phyloP scores from a whole-genome alignment of 30 jellyfish, hydroid and myxozoan genomes.

The Nemopilema nomurai region DNA sequence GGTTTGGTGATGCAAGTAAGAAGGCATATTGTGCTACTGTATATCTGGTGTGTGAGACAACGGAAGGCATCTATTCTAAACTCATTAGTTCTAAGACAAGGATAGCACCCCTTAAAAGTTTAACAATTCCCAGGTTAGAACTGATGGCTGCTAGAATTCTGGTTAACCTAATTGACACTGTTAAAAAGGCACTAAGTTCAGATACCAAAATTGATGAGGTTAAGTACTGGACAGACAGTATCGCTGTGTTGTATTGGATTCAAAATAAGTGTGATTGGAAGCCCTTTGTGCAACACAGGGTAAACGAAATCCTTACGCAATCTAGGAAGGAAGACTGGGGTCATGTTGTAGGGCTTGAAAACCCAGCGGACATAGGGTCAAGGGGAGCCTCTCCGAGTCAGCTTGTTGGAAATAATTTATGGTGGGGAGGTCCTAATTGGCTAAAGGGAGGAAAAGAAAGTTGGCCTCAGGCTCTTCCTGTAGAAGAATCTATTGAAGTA shows the following conservation, averaged over 20 bases:
- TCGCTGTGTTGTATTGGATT: slow-evolving; percentile 57
- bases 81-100: slow-evolving; percentile 40
- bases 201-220: slow-evolving; percentile 17
- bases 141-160: slow-evolving; percentile 60
- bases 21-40: slow-evolving; percentile 32
- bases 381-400: slow-evolving; percentile 51
- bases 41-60: slow-evolving; percentile 26
- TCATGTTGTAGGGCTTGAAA: slow-evolving; percentile 45
- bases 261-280: slow-evolving; percentile 54
- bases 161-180: slow-evolving; percentile 30
- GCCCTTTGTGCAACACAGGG: slow-evolving; percentile 61
- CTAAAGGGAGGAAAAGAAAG: slow-evolving; percentile 21
- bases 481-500: slow-evolving; percentile 40
- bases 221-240: slow-evolving; percentile 51
- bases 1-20: slow-evolving; percentile 55
- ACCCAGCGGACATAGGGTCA: slow-evolving; percentile 68
- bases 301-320: slow-evolving; percentile 35
- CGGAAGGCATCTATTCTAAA: slow-evolving; percentile 8
- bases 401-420: slow-evolving; percentile 39
- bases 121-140: slow-evolving; percentile 54
- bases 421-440: slow-evolving; percentile 73
- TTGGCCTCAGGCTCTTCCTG: slow-evolving; percentile 27
- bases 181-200: slow-evolving; percentile 35
- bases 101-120: slow-evolving; percentile 48
- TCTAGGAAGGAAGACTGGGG: slow-evolving; percentile 57